These are phyloP conservation scores for Centruroides vittatus DNA, from an alignment of 1,140 invertebrate genomes.

Conservation along the genomic window DNA sequence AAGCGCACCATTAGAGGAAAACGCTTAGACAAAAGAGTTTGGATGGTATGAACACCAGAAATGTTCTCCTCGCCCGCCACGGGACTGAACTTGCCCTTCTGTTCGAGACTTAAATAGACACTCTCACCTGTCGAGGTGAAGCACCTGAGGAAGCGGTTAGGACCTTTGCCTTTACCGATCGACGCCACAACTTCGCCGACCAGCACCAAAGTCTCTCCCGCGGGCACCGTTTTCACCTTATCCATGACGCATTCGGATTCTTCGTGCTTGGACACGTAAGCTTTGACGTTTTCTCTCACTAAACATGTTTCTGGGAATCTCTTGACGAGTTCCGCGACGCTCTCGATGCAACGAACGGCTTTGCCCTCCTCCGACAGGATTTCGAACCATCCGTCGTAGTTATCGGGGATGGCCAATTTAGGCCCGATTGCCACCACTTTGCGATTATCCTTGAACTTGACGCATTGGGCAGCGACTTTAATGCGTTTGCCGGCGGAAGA, in stretches of 20 bases:
- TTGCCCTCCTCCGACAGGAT: constrained; percentile 81
- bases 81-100: constrained; percentile 75
- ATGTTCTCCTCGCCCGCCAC: constrained; percentile 82
- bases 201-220: constrained; percentile 63
- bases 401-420: constrained; percentile 71
- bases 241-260: constrained; percentile 47
- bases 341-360: constrained; percentile 74
- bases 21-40: constrained; percentile 68
- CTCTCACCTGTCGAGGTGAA: constrained; percentile 67
- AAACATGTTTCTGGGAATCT: constrained; percentile 61
- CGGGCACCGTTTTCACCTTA: constrained; percentile 49
- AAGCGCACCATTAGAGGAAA: constrained; percentile 78
- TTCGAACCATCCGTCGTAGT: constrained; percentile 87
- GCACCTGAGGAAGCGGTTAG: constrained; percentile 60
- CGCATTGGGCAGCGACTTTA: constrained; percentile 71
- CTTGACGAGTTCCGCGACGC: constrained; percentile 61
- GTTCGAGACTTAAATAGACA: constrained; percentile 65
- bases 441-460: constrained; percentile 72
- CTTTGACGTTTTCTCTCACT: constrained; percentile 72
- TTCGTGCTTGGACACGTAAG: constrained; percentile 38
- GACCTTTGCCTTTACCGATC: constrained; percentile 27
- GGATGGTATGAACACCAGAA: constrained; percentile 65
- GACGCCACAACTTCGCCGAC: constrained; percentile 48
- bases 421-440: constrained; percentile 61
- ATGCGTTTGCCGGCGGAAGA: constrained; percentile 63